These are phyloP conservation scores for Bambusicola thoracicus DNA, from an alignment of 2,113 vertebrate genomes.

Conservation along the genomic window DNA sequence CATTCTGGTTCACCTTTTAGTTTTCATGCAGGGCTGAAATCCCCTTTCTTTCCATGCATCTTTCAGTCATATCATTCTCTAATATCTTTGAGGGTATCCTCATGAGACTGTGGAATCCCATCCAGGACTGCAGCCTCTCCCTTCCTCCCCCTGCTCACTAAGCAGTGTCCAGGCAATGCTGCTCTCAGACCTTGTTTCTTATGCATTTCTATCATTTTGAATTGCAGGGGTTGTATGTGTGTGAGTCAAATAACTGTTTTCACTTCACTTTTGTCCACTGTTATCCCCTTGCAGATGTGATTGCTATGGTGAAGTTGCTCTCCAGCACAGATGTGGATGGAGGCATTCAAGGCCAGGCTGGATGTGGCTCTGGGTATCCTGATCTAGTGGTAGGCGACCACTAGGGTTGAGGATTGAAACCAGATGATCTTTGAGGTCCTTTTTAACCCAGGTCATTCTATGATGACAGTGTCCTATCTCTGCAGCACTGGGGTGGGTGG, in stretches of 20 bases:
- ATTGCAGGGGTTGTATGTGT: neutral
- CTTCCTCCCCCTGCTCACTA: neutral
- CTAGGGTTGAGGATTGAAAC: no score
- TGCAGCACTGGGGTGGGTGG: no score
- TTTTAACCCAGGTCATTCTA: no score
- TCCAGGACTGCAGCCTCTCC: neutral
- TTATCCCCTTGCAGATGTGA: neutral
- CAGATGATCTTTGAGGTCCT: no score
- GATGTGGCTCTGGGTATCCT: no score
- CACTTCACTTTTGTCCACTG: neutral
- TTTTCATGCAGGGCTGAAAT: neutral
- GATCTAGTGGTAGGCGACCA: no score
- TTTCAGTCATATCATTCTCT: neutral
- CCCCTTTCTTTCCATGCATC: neutral
- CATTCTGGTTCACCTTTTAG: neutral
- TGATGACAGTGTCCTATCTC: no score
- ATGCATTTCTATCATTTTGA: neutral
- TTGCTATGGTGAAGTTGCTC: neutral
- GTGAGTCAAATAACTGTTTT: neutral
- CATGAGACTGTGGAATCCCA: neutral
- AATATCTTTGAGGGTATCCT: neutral
- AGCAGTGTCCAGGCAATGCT: neutral
- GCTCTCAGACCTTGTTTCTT: neutral
- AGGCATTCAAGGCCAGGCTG: no score
- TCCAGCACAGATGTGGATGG: neutral